Evolutionary conservation across 2,797 vertebrate genomes (phyloP).

Genomic region (Borostomias antarcticus): DNA sequence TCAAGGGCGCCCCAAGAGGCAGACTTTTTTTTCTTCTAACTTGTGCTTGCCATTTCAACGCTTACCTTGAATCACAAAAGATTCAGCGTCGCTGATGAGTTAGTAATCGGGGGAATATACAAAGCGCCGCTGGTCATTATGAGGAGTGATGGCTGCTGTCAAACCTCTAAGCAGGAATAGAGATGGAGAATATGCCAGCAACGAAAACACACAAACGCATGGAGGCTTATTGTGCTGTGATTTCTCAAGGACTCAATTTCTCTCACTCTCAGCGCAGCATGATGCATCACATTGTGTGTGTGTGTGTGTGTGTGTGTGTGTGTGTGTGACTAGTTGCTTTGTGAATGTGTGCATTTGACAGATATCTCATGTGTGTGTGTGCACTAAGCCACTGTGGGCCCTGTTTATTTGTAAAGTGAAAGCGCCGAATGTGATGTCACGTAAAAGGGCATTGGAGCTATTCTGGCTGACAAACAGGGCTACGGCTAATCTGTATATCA

Average conservation of each 20-base stretch:
- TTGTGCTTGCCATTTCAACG: no score
- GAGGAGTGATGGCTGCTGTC: constrained; percentile 25
- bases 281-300: background rate
- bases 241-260: constrained; percentile 17
- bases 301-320: constrained; percentile 5
- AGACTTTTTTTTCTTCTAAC: no score
- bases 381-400: constrained; percentile 37
- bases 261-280: constrained; percentile 7
- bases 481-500: constrained; percentile 63
- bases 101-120: no score
- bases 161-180: constrained; percentile 8
- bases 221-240: constrained; percentile 10
- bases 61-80: no score
- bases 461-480: constrained; percentile 65
- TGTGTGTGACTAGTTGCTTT: no score
- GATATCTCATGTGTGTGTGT: constrained; percentile 13
- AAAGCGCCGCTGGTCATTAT: constrained; percentile 1
- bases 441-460: constrained; percentile 66
- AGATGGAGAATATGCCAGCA: background rate
- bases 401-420: constrained; percentile 41
- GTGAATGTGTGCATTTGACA: background rate
- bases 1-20: no score
- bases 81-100: no score
- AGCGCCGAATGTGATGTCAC: constrained; percentile 51
- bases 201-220: constrained; percentile 11